A percentile compares a stretch with the other conserved stretches of the same genome.
These are phyloP conservation scores for Pyrochroa serraticornis DNA, from an alignment of 2,888 invertebrate species.

Conservation along the genomic window DNA sequence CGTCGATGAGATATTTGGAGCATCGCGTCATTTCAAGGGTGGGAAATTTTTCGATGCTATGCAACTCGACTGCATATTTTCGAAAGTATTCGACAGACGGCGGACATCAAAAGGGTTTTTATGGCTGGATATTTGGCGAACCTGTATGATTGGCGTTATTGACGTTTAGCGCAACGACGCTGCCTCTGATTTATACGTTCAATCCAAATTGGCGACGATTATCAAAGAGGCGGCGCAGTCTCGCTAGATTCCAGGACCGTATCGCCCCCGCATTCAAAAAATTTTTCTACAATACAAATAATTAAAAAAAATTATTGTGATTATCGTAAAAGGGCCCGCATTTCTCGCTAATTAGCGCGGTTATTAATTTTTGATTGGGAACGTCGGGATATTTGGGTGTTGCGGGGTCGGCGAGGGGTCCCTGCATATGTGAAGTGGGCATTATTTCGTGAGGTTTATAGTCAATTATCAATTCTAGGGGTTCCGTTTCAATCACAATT, in stretches of 20 bases:
- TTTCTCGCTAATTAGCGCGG: too few species aligned
- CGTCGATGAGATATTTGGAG: slow-evolving; percentile 25
- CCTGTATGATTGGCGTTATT: slow-evolving; percentile 47
- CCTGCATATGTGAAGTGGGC: too few species aligned
- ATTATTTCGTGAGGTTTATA: slow-evolving; percentile 25
- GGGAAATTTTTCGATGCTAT: slow-evolving; percentile 41
- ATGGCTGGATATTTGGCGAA: slow-evolving; percentile 39
- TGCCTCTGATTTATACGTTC: slow-evolving; percentile 1
- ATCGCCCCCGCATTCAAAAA: too few species aligned
- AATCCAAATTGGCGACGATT: slow-evolving; percentile 13
- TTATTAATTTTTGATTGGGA: too few species aligned
- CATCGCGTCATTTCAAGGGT: slow-evolving; percentile 35
- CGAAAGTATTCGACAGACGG: slow-evolving; percentile 37
- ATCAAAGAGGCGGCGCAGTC: too few species aligned
- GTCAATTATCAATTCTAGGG: slow-evolving; percentile 42
- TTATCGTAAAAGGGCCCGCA: too few species aligned
- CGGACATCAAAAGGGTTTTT: slow-evolving; percentile 40
- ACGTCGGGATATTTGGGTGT: too few species aligned
- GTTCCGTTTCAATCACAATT: slow-evolving; percentile 43
- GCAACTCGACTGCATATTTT: slow-evolving; percentile 44
- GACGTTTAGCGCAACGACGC: slow-evolving; percentile 34
- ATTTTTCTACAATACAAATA: too few species aligned
- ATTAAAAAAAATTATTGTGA: too few species aligned
- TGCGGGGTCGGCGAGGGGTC: too few species aligned
- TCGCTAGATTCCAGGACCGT: too few species aligned